Evolutionary conservation across 2,113 vertebrate species (phyloP).

Genomic region (Geococcyx californianus): DNA sequence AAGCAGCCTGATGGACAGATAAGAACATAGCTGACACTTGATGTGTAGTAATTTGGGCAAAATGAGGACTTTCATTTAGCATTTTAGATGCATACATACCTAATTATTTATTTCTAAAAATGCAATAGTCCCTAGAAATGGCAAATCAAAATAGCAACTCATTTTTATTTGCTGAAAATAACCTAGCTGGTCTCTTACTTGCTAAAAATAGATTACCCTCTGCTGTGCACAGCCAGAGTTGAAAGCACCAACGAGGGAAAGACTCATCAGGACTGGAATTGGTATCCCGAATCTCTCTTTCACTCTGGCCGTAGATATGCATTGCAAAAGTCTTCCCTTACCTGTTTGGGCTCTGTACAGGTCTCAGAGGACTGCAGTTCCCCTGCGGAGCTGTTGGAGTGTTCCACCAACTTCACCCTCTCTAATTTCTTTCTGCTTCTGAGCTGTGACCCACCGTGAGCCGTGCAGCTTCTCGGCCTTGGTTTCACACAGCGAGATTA

Average conservation of each 20-base stretch:
- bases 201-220: background rate
- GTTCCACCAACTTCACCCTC: background rate
- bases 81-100: background rate
- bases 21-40: background rate
- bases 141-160: background rate
- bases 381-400: background rate
- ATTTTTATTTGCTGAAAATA: background rate
- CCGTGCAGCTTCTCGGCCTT: rapidly evolving
- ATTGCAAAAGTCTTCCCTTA: background rate
- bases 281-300: background rate
- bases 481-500: background rate
- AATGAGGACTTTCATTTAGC: background rate
- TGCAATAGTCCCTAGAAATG: background rate
- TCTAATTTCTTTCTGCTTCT: background rate
- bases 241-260: background rate
- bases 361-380: background rate
- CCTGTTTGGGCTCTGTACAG: background rate
- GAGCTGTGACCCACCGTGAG: background rate
- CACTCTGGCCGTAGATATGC: background rate
- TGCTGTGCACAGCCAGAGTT: background rate
- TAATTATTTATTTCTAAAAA: background rate
- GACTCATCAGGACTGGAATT: background rate
- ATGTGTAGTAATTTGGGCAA: background rate
- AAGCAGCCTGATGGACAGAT: background rate
- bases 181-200: background rate